phyloP scores from a whole-genome alignment of 2,797 vertebrate genomes.

The Lerista edwardsae region DNA sequence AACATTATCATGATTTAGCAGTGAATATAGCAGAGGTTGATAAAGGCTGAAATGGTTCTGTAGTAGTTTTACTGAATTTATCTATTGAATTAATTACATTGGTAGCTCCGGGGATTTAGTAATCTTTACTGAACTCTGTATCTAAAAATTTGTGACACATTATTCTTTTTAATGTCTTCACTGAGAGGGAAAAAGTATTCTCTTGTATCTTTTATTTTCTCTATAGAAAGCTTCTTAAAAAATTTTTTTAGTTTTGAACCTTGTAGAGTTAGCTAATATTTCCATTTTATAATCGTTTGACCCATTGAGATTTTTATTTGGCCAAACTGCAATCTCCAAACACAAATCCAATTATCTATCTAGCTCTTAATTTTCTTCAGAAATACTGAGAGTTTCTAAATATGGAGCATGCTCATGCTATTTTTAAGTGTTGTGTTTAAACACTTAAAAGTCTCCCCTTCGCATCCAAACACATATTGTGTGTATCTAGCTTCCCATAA shows the following conservation, averaged over 20 bases:
- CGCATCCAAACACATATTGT: neutral
- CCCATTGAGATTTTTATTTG: neutral
- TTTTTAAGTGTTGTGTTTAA: constrained; percentile 37
- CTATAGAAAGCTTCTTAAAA: neutral
- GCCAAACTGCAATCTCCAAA: neutral
- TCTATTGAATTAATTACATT: neutral
- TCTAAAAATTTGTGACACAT: neutral
- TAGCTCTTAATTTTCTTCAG: neutral
- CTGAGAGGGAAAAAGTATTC: too few species aligned
- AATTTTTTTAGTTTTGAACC: neutral
- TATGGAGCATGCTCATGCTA: neutral
- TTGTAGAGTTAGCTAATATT: neutral
- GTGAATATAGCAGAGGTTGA: too few species aligned
- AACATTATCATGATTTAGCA: too few species aligned
- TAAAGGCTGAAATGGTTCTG: neutral
- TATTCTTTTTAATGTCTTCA: neutral
- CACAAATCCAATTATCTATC: too few species aligned
- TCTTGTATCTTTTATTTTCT: too few species aligned
- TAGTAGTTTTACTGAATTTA: neutral
- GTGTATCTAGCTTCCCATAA: constrained; percentile 1
- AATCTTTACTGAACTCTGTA: neutral
- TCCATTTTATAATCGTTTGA: neutral
- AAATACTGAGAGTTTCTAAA: constrained; percentile 7
- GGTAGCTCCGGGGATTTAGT: neutral
- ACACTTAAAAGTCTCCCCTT: neutral